Evolutionary conservation across 2,888 invertebrate genomes (phyloP), one percentile per base, ranked within the genome.

Genomic region (Zaprionus obscuricornis): DNA sequence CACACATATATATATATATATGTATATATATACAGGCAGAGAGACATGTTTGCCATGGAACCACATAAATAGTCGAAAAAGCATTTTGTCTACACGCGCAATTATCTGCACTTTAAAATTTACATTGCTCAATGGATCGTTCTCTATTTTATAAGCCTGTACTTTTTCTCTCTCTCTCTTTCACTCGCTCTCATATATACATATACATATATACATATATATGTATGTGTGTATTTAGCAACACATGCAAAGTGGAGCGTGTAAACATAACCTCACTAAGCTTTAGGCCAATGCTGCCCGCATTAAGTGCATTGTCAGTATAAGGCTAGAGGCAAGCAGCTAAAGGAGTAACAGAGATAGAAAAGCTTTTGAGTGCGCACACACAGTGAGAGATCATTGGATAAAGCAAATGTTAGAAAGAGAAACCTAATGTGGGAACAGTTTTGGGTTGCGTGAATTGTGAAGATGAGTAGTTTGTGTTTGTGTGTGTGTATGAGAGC

Each of bases 61-160:
- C 52, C 78, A 74, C 62, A 71, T 58, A 76, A 74, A 74, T 66
- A 68, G 77, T 72, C 36, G 60, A 65, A 70, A 75, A 70, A 67
- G 67, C 79, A 82, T 78, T 82, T 64, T 78, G 73, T 75, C 73
- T 71, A 78, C 82, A 82, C 55, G 67, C 73, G 68, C 85, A 82
- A 85, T 79, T 85, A 85, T 79, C 65, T 73, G 64, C 82, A 84
- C 78, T 78, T 74, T 63, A 65, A 65, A 84, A 63, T 77, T 54
- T 65, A 73, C 65, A 74, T 62, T 67, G 71, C 66, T 63, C 66
- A 59, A 66, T 71, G 72, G 72, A 49, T 56, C 39, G 55, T 56
- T 60, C 24, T 39, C 20, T 45, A 45, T 47, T 71, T 43, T 39
- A 55, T 39, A 37, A 39, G 65, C 11, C 37, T 29, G 40, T 17